These are phyloP conservation scores for Jaculus jaculus DNA, from an alignment of 2,113 vertebrate genomes.

Conservation along the genomic window DNA sequence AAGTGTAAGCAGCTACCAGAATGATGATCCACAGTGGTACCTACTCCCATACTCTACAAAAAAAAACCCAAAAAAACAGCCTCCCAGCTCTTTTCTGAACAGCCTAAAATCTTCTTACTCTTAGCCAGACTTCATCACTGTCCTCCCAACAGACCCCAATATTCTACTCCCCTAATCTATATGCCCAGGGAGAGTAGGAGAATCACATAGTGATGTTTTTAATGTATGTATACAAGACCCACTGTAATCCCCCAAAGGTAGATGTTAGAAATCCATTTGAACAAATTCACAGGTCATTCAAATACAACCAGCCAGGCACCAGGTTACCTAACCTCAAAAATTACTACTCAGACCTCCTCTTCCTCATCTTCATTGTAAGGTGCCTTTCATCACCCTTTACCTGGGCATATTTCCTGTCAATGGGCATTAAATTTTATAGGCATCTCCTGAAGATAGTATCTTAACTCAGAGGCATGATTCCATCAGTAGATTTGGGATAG, in stretches of 20 bases:
- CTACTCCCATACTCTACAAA: neutral
- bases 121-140: neutral
- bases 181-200: neutral
- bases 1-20: neutral
- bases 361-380: neutral
- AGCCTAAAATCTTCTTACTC: neutral
- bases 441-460: neutral
- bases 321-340: neutral
- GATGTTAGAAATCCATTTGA: slow-evolving; percentile 33
- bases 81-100: neutral
- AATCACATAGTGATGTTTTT: neutral
- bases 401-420: neutral
- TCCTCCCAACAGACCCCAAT: neutral
- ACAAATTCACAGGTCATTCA: neutral
- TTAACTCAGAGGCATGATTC: slow-evolving; percentile 7
- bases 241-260: neutral
- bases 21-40: neutral
- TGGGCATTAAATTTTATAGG: neutral
- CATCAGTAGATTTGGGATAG: neutral
- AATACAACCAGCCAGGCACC: neutral
- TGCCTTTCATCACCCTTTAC: neutral
- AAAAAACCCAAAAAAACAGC: neutral
- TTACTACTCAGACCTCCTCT: neutral
- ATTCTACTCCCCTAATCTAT: neutral
- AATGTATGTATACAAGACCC: neutral